phyloP scores from a whole-genome alignment of 2,888 invertebrate species.

The Prosopocoilus inquinatus region DNA sequence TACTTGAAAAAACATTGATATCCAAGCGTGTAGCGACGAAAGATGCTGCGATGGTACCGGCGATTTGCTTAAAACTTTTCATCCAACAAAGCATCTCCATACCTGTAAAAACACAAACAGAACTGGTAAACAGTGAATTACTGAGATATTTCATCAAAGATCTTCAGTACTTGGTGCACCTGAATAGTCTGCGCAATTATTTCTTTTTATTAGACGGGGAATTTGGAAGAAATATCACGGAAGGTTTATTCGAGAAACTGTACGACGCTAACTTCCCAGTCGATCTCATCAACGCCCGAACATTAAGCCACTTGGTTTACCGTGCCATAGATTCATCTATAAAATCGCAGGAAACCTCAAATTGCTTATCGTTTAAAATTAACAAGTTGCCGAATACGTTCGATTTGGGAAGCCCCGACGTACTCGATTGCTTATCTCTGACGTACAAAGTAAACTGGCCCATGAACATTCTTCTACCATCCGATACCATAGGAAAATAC shows the following conservation, averaged over 20 bases:
- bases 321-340: slow-evolving; percentile 68
- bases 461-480: slow-evolving; percentile 71
- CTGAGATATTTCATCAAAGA: slow-evolving; percentile 67
- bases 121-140: slow-evolving; percentile 70
- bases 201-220: slow-evolving; percentile 80
- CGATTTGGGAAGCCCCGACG: slow-evolving; percentile 65
- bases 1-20: slow-evolving; percentile 47
- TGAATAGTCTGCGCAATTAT: slow-evolving; percentile 72
- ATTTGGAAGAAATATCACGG: slow-evolving; percentile 70
- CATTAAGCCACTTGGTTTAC: slow-evolving; percentile 66
- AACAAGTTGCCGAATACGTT: slow-evolving; percentile 61
- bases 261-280: slow-evolving; percentile 64
- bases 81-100: slow-evolving; percentile 56
- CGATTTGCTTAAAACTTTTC: slow-evolving; percentile 39
- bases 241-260: slow-evolving; percentile 66
- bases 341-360: slow-evolving; percentile 60
- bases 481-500: slow-evolving; percentile 68
- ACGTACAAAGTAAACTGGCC: slow-evolving; percentile 76
- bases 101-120: slow-evolving; percentile 67
- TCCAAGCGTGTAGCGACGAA: slow-evolving; percentile 40
- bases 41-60: slow-evolving; percentile 47
- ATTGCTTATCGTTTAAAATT: slow-evolving; percentile 63
- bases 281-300: slow-evolving; percentile 68
- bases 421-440: slow-evolving; percentile 65
- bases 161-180: slow-evolving; percentile 66